phyloP scores from a whole-genome alignment of 2,113 vertebrate genomes.

The Corythornis vintsioides region DNA sequence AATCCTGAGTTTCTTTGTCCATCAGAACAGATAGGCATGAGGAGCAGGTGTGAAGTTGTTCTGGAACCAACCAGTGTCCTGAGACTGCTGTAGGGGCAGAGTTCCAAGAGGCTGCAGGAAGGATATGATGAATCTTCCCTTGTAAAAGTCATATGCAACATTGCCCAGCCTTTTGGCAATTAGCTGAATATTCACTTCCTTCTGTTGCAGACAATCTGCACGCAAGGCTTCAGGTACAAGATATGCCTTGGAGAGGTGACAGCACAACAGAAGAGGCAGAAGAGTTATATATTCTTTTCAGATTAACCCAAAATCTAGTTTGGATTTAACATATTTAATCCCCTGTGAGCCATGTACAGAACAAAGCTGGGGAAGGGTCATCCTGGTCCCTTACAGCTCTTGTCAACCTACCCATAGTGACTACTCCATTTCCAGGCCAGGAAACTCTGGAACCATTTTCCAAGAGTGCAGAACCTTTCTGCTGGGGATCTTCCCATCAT shows the following conservation, averaged over 20 bases:
- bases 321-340: neutral
- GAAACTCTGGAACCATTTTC: constrained; percentile 56
- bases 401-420: constrained; percentile 81
- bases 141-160: constrained; percentile 82
- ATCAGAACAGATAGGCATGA: neutral
- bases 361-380: neutral
- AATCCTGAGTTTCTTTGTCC: neutral
- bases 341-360: neutral
- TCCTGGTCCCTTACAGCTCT: neutral
- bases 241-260: constrained; percentile 75
- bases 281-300: neutral
- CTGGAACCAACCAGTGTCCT: neutral
- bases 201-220: constrained; percentile 81
- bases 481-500: constrained; percentile 62
- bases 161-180: constrained; percentile 79
- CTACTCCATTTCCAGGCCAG: constrained; percentile 79
- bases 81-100: neutral
- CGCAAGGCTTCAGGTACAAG: constrained; percentile 84
- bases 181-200: constrained; percentile 80
- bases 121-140: constrained; percentile 84
- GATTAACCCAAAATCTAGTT: neutral
- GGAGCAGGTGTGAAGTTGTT: neutral
- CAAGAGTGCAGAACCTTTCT: constrained; percentile 47
- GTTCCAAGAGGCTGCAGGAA: neutral
- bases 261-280: constrained; percentile 1